Percentiles rank a stretch among this genome's conserved stretches.
Evolutionary conservation across 2,797 vertebrate genomes (phyloP).

Genomic region (Champsocephalus esox): DNA sequence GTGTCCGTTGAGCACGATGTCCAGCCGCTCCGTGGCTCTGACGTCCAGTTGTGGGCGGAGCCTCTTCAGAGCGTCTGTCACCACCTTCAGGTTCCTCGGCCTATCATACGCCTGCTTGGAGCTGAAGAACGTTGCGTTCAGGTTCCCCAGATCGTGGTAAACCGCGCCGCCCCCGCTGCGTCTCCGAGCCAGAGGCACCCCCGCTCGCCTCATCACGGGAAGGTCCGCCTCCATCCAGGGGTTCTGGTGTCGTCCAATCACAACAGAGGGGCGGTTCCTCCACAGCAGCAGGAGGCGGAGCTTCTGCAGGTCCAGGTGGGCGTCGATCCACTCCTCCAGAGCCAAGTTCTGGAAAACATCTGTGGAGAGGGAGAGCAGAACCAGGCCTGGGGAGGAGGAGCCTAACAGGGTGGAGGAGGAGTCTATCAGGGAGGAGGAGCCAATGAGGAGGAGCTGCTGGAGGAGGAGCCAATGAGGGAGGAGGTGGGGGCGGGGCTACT

Average conservation of each 20-base stretch:
- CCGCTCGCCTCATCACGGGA: constrained; percentile 82
- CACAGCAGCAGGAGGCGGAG: constrained; percentile 89
- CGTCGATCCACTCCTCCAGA: constrained; percentile 95
- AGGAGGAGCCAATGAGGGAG: no score
- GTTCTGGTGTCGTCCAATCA: constrained; percentile 97
- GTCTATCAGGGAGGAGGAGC: not conserved
- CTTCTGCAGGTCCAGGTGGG: constrained; percentile 85
- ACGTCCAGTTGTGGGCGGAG: constrained; percentile 87
- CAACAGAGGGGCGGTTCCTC: constrained; percentile 90
- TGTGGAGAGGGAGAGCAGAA: constrained; percentile 89
- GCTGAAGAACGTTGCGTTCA: constrained; percentile 96
- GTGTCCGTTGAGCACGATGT: constrained; percentile 89
- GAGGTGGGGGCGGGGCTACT: no score
- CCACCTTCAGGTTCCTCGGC: constrained; percentile 88
- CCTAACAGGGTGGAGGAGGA: no score
- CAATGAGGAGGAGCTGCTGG: not conserved
- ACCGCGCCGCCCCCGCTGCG: constrained; percentile 95
- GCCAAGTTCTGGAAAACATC: constrained; percentile 93
- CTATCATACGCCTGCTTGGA: constrained; percentile 90
- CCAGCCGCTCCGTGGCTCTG: constrained; percentile 87
- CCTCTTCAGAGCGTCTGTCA: constrained; percentile 87
- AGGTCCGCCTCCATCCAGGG: constrained; percentile 95
- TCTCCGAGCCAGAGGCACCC: constrained; percentile 89
- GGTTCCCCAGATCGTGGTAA: constrained; percentile 94
- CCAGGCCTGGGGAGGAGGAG: constrained; percentile 59